phyloP scores from a whole-genome alignment of 2,888 invertebrate genomes.

The Acheta domesticus region DNA sequence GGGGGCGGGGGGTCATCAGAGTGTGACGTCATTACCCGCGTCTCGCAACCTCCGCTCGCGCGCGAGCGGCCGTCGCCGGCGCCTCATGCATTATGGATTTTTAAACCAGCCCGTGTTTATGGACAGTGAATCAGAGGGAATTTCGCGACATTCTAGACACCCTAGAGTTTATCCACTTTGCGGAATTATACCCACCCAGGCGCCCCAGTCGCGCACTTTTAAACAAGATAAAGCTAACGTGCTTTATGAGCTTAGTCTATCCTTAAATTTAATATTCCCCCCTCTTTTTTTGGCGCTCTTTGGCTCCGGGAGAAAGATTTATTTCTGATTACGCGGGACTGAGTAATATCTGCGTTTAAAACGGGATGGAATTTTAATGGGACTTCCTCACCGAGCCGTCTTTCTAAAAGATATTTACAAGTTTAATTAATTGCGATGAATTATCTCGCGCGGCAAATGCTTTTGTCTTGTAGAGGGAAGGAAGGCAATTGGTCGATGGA shows the following conservation, averaged over 20 bases:
- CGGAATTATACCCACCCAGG: background rate
- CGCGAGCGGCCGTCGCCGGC: background rate
- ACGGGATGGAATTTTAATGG: constrained; percentile 18
- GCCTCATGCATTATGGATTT: background rate
- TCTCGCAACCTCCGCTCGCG: background rate
- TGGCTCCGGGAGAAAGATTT: background rate
- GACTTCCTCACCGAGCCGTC: background rate
- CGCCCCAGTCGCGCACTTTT: constrained; percentile 3
- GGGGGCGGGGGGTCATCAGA: no score
- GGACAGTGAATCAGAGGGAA: background rate
- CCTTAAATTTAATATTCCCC: constrained; percentile 1
- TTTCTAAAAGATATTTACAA: background rate
- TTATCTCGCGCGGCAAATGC: no score
- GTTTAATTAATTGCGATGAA: background rate
- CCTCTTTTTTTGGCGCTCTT: background rate
- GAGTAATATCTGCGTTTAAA: background rate
- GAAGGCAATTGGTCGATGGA: no score
- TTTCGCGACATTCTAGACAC: background rate
- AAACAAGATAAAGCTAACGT: constrained; percentile 10
- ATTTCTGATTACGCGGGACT: background rate
- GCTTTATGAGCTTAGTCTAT: constrained; percentile 18
- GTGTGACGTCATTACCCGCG: background rate
- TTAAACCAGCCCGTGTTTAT: background rate
- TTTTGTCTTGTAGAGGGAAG: no score
- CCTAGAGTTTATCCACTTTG: background rate